Evolutionary conservation across 2,113 vertebrate genomes (phyloP), one percentile per base, ranked within the genome.

Genomic region (Syngnathoides biaculeatus): DNA sequence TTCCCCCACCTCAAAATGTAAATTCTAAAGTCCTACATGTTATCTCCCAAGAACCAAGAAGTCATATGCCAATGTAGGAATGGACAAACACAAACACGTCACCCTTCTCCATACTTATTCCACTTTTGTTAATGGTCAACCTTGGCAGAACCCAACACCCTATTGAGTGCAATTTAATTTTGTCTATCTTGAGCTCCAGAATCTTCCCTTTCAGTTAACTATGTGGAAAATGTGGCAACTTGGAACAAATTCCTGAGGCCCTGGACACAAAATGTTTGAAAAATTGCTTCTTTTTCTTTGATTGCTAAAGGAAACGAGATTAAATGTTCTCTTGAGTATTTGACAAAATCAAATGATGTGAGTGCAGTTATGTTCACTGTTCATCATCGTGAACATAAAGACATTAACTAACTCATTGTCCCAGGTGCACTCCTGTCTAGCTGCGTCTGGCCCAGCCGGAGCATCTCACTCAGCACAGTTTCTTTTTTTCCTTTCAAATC

Each of bases 381-480:
- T 78, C 59, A 79, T 57, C 48, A n/a, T 67, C 71, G 45, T 79
- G 69, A 75, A 75, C 79, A 78, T 61, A 79, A 73, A 80, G 72
- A 79, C 64, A 89, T 83, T 83, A 85, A 84, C 81, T 88, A 76
- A 84, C 81, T 89, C 84, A 89, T 75, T 85, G 85, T 84, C 74
- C 85, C 81, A 77, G 83, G 71, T 74, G 82, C 74, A 59, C 50
- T 70, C 56, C 76, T 86, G 76, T 78, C 69, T 81, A 58, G 39
- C 52, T 71, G 80, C 61, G 67, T 81, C 68, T 69, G 59, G 75
- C 84, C 71, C 83, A 85, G 80, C 83, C 83, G 72, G 74, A 77
- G 63, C 86, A 73, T 88, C 73, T 88, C 89, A 87, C 73, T 88
- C 89, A 87, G 89, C 89, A 83, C 77, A 82, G 89, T 86, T 24